These are phyloP conservation scores for Dicrurus megarhynchus DNA, from an alignment of 2,113 vertebrate species.

Conservation along the genomic window DNA sequence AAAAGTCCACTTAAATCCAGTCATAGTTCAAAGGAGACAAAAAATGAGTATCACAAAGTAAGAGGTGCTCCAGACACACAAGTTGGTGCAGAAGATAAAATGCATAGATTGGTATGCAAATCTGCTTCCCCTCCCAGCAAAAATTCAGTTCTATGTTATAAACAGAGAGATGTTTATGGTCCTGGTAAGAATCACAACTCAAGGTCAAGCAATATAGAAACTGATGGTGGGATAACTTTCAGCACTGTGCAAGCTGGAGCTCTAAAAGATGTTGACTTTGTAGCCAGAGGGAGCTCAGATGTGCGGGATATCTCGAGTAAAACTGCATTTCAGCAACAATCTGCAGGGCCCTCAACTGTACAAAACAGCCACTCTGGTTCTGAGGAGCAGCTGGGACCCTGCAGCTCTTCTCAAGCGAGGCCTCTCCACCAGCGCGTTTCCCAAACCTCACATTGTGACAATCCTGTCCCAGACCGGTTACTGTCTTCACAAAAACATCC, in stretches of 20 bases:
- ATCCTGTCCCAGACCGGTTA: neutral
- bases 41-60: neutral
- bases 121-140: neutral
- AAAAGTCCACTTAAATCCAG: constrained; percentile 17
- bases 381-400: constrained; percentile 58
- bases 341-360: constrained; percentile 45
- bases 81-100: constrained; percentile 36
- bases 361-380: neutral
- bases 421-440: neutral
- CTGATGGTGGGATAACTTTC: constrained; percentile 9
- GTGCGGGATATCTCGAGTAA: constrained; percentile 69
- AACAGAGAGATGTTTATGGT: neutral
- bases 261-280: constrained; percentile 73
- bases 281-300: constrained; percentile 79
- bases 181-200: neutral
- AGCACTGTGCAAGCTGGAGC: neutral
- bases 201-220: constrained; percentile 33
- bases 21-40: constrained; percentile 36
- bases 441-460: neutral
- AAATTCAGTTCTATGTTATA: neutral
- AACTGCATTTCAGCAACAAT: constrained; percentile 74
- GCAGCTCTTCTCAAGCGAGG: constrained; percentile 19
- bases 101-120: neutral
- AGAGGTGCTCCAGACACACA: neutral
- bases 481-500: neutral